Base-by-base conservation (phyloP, 37 sponge, comb jelly and placozoan genomes). In the Chondrilla cf. caribensis region DNA sequence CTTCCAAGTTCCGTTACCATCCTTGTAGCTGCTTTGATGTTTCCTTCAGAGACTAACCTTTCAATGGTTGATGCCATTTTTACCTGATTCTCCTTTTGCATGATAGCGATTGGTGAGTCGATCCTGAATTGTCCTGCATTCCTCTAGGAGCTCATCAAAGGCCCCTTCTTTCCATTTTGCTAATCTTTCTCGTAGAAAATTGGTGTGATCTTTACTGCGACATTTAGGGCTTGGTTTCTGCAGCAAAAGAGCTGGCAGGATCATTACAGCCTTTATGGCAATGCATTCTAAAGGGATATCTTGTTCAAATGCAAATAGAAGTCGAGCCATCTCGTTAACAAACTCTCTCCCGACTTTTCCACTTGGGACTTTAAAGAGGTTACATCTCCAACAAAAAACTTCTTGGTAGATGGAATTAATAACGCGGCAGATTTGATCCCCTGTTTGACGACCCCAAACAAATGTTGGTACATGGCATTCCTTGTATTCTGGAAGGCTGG, bases 21-120 rank as follows among this genome's bases (percentile, higher is more conserved):
- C 76, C 76, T 39, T 38, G 6, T 73, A 40, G 76, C 76, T n/a
- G 76, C 76, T 40, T 39, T 73, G 44, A 73, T 9, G 43, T 73
- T 73, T 2, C 76, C 76, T 40, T 2, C 44, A 11, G 76, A 73
- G 6, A 73, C 40, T 19, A 73, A 43, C 76, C 25, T 73, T 1
- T 73, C 44, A 6, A 73, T 41, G 25, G 76, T 43, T 7, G 2
- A 39, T 37, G 76, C 76, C 2, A 40, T 73, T 43, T 39, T 73
- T 19, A 37, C 76, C 3, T 37, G 15, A 22, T 73, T n/a, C 70
- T 37, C 70, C 5, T 3, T 35, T 6, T 2, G 2, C 70, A 3
- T 9, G 70, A 2, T 68, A 37, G 6, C 6, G 36, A 3, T 6
- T 3, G 70, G 36, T 9, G 1, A 35, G 70, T 2, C 37, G 38